Evolutionary conservation across 2,888 invertebrate species (phyloP).

Genomic region (Andrena dorsata): DNA sequence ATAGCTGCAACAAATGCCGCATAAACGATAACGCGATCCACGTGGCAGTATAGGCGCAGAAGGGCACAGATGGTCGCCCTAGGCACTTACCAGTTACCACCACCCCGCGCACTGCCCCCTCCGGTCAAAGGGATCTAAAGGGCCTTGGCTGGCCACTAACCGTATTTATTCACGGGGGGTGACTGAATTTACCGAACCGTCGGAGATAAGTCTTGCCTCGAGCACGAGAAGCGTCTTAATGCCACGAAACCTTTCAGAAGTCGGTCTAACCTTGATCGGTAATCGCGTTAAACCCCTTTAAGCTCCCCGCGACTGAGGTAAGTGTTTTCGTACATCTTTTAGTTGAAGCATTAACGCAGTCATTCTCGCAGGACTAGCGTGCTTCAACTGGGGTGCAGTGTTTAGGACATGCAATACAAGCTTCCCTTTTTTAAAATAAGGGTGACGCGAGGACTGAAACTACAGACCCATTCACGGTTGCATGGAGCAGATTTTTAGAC

Average conservation of each 20-base stretch:
- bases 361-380: neutral
- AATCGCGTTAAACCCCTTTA: slow-evolving; percentile 23
- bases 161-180: slow-evolving; percentile 83
- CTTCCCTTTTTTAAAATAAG: neutral
- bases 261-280: slow-evolving; percentile 23
- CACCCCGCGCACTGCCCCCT: slow-evolving; percentile 76
- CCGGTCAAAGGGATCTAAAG: slow-evolving; percentile 82
- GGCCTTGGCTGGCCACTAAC: slow-evolving; percentile 82
- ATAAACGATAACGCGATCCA: slow-evolving; percentile 83
- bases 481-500: no score
- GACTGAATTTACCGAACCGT: slow-evolving; percentile 79
- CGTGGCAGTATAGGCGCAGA: slow-evolving; percentile 80
- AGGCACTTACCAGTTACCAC: slow-evolving; percentile 84
- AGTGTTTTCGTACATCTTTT: slow-evolving; percentile 30
- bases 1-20: slow-evolving; percentile 82
- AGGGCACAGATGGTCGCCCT: slow-evolving; percentile 85
- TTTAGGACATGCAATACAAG: neutral
- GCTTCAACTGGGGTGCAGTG: neutral
- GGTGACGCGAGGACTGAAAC: no score
- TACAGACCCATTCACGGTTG: no score
- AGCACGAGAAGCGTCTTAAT: slow-evolving; percentile 60
- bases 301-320: neutral
- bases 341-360: neutral
- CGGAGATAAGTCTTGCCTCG: slow-evolving; percentile 74
- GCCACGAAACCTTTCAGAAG: slow-evolving; percentile 42